These are phyloP conservation scores for Oryzaephilus surinamensis DNA, from an alignment of 1,140 invertebrate genomes.

Conservation along the genomic window DNA sequence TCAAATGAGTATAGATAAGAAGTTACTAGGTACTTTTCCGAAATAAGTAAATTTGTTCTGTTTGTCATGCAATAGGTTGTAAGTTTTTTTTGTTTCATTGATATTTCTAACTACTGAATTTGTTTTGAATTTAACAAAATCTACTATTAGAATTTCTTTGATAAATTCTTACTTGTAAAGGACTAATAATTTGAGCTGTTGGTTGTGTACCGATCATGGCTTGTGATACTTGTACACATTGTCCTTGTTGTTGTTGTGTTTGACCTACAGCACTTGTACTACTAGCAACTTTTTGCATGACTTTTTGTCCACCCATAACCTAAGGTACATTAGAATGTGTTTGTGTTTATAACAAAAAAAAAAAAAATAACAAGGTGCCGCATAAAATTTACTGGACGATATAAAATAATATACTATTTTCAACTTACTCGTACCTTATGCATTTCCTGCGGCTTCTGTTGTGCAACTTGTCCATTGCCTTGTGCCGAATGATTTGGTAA, in stretches of 20 bases:
- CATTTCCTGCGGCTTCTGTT: slow-evolving; percentile 36
- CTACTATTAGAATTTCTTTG: neutral
- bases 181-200: slow-evolving; percentile 52
- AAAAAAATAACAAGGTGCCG: slow-evolving; percentile 1
- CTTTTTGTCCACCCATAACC: slow-evolving; percentile 44
- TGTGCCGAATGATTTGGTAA: slow-evolving; percentile 41
- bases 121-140: too few relatives aligned
- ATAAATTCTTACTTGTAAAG: slow-evolving; percentile 40
- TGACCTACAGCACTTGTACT: slow-evolving; percentile 35
- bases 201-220: slow-evolving; percentile 47
- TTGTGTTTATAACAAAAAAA: neutral
- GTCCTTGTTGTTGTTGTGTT: slow-evolving; percentile 28
- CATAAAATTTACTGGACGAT: slow-evolving; percentile 1
- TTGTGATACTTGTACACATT: slow-evolving; percentile 56
- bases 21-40: too few relatives aligned
- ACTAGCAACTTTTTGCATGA: slow-evolving; percentile 43
- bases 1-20: too few relatives aligned
- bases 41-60: too few relatives aligned
- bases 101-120: neutral
- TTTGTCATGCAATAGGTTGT: neutral
- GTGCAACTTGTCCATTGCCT: slow-evolving; percentile 32
- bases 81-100: neutral
- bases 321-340: slow-evolving; percentile 10
- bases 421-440: slow-evolving; percentile 27
- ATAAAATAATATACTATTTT: too few relatives aligned